phyloP scores from a whole-genome alignment of 2,888 invertebrate species.

The Heliconius charithonia region DNA sequence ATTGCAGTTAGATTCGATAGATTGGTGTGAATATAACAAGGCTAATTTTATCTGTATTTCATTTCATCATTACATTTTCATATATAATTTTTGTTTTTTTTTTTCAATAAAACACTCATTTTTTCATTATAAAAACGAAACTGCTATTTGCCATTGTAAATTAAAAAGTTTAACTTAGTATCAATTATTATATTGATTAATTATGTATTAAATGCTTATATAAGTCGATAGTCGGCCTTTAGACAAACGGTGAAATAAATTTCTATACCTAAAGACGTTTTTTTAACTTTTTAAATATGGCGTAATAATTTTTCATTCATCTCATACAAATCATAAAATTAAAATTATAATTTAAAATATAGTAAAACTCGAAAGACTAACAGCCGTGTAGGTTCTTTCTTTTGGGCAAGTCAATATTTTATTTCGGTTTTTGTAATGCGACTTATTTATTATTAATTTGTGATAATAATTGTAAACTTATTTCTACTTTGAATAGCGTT shows the following conservation, averaged over 20 bases:
- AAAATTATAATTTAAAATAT: constrained; percentile 69
- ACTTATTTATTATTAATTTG: constrained; percentile 73
- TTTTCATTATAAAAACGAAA: neutral
- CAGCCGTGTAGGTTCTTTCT: constrained; percentile 63
- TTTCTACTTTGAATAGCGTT: constrained; percentile 52
- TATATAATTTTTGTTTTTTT: neutral
- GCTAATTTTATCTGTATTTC: constrained; percentile 18
- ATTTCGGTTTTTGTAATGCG: constrained; percentile 61
- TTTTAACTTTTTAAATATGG: constrained; percentile 2
- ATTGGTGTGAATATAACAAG: constrained; percentile 37
- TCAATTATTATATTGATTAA: constrained; percentile 7
- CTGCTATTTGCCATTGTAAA: constrained; percentile 28
- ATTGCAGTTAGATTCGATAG: constrained; percentile 37
- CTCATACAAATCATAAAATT: constrained; percentile 73
- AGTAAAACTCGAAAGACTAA: constrained; percentile 72
- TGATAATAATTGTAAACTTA: constrained; percentile 59
- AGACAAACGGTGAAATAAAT: constrained; percentile 62
- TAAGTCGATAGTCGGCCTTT: neutral
- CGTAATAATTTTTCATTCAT: constrained; percentile 14
- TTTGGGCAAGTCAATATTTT: constrained; percentile 67
- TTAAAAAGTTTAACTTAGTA: constrained; percentile 25
- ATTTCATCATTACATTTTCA: constrained; percentile 14
- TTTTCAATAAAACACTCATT: neutral
- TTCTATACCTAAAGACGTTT: constrained; percentile 62
- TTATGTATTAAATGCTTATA: constrained; percentile 5